Percentiles rank a stretch among this genome's conserved stretches.
Conservation (phyloP, 1,140 invertebrate genomes). For the Apolygus lucorum region DNA sequence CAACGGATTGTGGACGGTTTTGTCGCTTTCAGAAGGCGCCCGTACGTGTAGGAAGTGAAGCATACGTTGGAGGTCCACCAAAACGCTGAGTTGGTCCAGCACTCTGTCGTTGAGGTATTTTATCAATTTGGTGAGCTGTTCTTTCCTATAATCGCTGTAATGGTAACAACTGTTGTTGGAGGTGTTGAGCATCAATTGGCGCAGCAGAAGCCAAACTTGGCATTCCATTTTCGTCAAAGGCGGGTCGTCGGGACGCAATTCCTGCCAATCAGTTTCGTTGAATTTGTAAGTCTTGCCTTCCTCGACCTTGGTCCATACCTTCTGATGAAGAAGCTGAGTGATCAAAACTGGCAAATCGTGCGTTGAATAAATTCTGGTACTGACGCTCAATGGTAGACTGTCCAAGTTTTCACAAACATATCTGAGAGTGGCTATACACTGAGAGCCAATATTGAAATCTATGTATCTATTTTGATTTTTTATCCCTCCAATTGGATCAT, state of each 20-base stretch:
- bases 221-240: constrained; percentile 20
- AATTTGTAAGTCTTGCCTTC: constrained; percentile 46
- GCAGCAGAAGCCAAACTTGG: constrained; percentile 31
- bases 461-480: constrained; percentile 52
- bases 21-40: constrained; percentile 33
- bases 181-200: constrained; percentile 47
- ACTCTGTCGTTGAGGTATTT: constrained; percentile 51
- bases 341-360: constrained; percentile 66
- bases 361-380: constrained; percentile 51
- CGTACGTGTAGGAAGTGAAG: constrained; percentile 46
- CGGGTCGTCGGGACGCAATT: constrained; percentile 11
- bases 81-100: constrained; percentile 64
- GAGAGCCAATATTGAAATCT: constrained; percentile 59
- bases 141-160: constrained; percentile 51
- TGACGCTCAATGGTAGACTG: constrained; percentile 50
- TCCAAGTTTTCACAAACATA: constrained; percentile 48
- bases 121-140: constrained; percentile 41
- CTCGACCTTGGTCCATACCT: constrained; percentile 58
- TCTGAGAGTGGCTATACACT: constrained; percentile 59
- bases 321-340: constrained; percentile 51
- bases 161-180: constrained; percentile 64
- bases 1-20: constrained; percentile 38
- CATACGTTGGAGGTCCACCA: constrained; percentile 62
- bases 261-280: constrained; percentile 37
- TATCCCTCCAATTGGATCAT: constrained; percentile 48